Base-by-base conservation (phyloP, 2,113 vertebrate species). In the Chloebia gouldiae region DNA sequence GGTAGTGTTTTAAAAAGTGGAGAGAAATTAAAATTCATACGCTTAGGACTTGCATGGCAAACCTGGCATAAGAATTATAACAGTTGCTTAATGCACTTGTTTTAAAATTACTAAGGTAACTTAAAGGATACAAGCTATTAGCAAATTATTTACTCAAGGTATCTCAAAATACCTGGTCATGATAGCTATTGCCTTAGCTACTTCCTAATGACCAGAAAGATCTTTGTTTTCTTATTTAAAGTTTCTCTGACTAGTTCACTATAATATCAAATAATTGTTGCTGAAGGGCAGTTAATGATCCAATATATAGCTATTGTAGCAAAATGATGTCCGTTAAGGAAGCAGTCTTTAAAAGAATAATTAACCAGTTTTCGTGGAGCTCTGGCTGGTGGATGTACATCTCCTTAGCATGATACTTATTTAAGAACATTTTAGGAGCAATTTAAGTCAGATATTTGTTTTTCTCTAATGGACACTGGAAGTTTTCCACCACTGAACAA, bases 401-500 rank as follows among this genome's bases (percentile, higher is more conserved):
- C 20, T 83, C 22, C 89, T 87, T 87, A 92, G 40, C 12, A 53
- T 88, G 75, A n/a, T 76, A 90, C 92, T 95, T 95, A 83, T 94
- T 66, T 75, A 84, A 92, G 33, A 35, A 85, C 56, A 82, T 93
- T 89, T 92, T 85, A 78, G n/a, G 49, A 91, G 49, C 40, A 51
- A 72, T 94, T 92, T 70, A 82, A 77, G 44, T 81, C 82, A 94
- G 64, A 69, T 27, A 77, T 91, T 95, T 92, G 44, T 84, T 81
- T 35, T 88, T 95, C 70, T 85, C 19, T 89, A 89, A 83, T 81
- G 60, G 50, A 24, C 8, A 2, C 25, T 92, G 50, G 33, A 71
- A 56, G 56, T 90, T 95, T 88, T 94, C 60, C 89, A 80, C 60
- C 47, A 81, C 81, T 91, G 83, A 95, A 94, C 84, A 95, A 95